Conservation (phyloP, 2,113 vertebrate genomes). For the Channa maculata region DNA sequence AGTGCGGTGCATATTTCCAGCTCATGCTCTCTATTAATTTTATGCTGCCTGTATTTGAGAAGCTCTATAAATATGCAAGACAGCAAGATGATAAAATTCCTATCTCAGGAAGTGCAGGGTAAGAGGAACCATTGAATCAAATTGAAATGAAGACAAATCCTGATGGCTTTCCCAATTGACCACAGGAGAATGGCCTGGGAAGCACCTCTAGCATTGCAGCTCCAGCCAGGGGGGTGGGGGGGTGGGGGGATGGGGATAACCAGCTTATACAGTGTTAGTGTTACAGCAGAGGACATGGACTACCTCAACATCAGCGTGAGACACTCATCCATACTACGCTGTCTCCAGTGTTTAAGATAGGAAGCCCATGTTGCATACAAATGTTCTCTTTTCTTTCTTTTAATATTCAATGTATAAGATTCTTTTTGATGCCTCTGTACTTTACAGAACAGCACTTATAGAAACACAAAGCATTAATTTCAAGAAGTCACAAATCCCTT, state of each 20-base stretch:
- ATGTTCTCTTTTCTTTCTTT: constrained; percentile 41
- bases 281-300: constrained; percentile 46
- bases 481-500: constrained; percentile 14
- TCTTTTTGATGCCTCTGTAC: constrained; percentile 12
- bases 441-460: constrained; percentile 29
- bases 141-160: constrained; percentile 74
- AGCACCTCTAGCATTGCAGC: constrained; percentile 45
- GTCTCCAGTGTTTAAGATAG: constrained; percentile 29
- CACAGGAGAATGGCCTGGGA: constrained; percentile 47
- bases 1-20: constrained; percentile 32
- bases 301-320: constrained; percentile 24
- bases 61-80: constrained; percentile 74
- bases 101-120: constrained; percentile 55
- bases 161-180: constrained; percentile 71
- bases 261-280: neutral
- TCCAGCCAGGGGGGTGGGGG: constrained; percentile 14
- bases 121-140: constrained; percentile 51
- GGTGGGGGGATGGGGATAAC: no score
- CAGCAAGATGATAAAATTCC: constrained; percentile 58
- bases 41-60: constrained; percentile 58
- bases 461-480: constrained; percentile 28
- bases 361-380: constrained; percentile 44
- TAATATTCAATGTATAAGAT: constrained; percentile 33
- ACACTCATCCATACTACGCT: constrained; percentile 55
- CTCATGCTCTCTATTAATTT: constrained; percentile 58